phyloP scores from a whole-genome alignment of 2,797 vertebrate species.

The Diceros bicornis region DNA sequence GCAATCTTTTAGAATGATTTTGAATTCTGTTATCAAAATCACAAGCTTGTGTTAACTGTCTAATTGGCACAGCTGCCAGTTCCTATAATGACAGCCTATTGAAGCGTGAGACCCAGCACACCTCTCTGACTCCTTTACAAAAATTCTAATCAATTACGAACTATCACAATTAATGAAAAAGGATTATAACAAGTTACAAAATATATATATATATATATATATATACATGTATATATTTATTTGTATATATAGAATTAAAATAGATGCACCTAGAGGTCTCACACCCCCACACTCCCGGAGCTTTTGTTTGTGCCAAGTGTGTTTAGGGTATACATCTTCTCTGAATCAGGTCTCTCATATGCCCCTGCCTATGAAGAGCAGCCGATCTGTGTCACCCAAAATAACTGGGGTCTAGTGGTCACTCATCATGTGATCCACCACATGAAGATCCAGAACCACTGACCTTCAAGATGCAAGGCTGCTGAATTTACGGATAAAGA shows the following conservation, averaged over 20 bases:
- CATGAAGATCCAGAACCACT: background rate
- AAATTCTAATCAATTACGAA: slow-evolving; percentile 32
- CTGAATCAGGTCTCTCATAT: background rate
- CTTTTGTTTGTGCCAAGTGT: background rate
- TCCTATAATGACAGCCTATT: background rate
- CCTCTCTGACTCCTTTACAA: background rate
- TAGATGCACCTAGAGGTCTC: background rate
- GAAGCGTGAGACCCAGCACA: background rate
- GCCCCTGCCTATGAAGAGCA: background rate
- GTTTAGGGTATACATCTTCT: background rate
- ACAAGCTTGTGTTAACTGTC: background rate
- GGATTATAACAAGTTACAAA: background rate
- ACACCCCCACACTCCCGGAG: background rate
- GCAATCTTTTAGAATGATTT: background rate
- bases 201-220: background rate
- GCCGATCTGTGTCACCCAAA: background rate
- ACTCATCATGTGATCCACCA: background rate
- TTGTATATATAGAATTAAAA: background rate
- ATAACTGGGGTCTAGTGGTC: background rate
- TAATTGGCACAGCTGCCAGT: background rate
- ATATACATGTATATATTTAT: background rate
- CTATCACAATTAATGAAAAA: background rate
- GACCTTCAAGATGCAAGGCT: background rate
- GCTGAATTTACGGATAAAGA: background rate
- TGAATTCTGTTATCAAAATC: slow-evolving; percentile 43